Evolutionary conservation across 1,140 invertebrate species (phyloP), one percentile per base, ranked within the genome.

Genomic region (Aphis gossypii): DNA sequence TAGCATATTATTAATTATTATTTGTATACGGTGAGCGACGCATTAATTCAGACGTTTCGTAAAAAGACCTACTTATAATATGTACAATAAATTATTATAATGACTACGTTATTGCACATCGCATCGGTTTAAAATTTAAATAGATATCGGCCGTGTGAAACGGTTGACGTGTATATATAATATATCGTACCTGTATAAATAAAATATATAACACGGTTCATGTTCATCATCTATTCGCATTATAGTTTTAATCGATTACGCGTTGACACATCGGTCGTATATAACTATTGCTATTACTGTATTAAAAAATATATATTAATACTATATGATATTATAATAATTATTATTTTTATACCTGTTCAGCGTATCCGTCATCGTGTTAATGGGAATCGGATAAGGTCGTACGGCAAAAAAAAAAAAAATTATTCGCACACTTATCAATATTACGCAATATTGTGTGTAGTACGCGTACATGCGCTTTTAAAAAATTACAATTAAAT

Each of bases 401-500:
- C 48, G 48, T 51, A 51, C 48, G 2, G 14, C 3, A 51, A 51
- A 51, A 51, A 51, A 51, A 14, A n/a, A n/a, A 48, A 51, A 41
- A 41, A 60, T 8, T 68, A 35, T 76, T 76, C 60, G 30, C 60
- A 76, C 60, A 76, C 14, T n/a, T 76, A n/a, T 18, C 30, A 68
- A n/a, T n/a, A n/a, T n/a, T n/a, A 76, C 5, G 5, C n/a, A 76
- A 76, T 14, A 14, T 76, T n/a, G 14, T 76, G n/a, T 35, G 60
- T 35, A 76, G 14, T n/a, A 35, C 60, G n/a, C 60, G 30, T 76
- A 54, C 3, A 54, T 4, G 60, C 0, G 60, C n/a, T 76, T 76
- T n/a, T 76, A 35, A 76, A 68, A 41, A 76, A 76, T 76, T n/a
- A n/a, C 60, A 76, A 76, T 76, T 76, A 76, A 76, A 76, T 76